phyloP scores from a whole-genome alignment of 2,797 vertebrate species.

The Crenichthys baileyi region DNA sequence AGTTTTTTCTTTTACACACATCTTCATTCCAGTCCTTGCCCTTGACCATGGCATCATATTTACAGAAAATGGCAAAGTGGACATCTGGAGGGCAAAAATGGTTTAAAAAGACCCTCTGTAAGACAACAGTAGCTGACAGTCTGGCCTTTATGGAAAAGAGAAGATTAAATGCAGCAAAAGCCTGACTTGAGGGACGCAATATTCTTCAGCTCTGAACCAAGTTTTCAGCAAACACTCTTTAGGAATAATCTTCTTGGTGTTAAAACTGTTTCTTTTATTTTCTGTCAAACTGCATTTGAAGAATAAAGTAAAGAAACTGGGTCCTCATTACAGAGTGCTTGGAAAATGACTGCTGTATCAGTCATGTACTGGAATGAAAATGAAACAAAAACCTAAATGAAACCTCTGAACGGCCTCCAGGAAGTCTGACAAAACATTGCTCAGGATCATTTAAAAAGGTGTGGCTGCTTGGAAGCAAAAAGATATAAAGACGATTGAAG shows the following conservation, averaged over 20 bases:
- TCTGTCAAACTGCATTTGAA: not conserved
- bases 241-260: not conserved
- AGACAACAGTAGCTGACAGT: not conserved
- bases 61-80: not conserved
- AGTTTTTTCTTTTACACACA: not conserved
- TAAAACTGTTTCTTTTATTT: not conserved
- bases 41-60: not conserved
- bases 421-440: not conserved
- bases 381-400: not conserved
- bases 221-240: not conserved
- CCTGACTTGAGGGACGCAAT: too few species aligned
- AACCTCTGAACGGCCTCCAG: not conserved
- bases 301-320: not conserved
- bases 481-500: not conserved
- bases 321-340: not conserved
- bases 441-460: not conserved
- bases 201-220: not conserved
- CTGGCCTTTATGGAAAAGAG: not conserved
- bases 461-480: not conserved
- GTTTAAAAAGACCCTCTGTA: not conserved
- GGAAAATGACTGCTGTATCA: not conserved
- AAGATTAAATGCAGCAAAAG: not conserved
- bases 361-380: not conserved
- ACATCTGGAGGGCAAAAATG: too few species aligned
- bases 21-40: not conserved